Evolutionary conservation across 2,797 vertebrate genomes (phyloP).

Genomic region (Molossus alvarezi): DNA sequence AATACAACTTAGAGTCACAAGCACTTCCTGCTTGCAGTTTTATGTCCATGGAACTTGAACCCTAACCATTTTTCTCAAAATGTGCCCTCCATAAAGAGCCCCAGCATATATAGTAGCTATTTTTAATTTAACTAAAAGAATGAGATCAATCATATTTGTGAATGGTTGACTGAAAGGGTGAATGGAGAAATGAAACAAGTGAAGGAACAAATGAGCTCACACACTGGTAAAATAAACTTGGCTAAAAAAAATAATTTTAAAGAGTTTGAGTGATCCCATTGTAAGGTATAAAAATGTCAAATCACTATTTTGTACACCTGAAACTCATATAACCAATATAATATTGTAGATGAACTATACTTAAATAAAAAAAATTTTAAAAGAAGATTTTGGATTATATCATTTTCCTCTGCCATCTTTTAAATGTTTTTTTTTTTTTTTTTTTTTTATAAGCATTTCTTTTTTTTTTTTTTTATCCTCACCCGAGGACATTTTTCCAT

Average conservation of each 20-base stretch:
- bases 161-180: background rate
- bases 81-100: background rate
- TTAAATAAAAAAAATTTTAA: background rate
- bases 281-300: background rate
- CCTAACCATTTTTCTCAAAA: constrained; percentile 32
- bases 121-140: constrained; percentile 41
- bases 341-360: background rate
- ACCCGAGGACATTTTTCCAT: too few species aligned
- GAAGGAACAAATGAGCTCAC: constrained; percentile 36
- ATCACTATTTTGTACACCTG: background rate
- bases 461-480: too few species aligned
- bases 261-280: background rate
- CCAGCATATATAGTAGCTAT: background rate
- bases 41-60: constrained; percentile 51
- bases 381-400: constrained; percentile 23
- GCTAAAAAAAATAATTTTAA: constrained; percentile 43
- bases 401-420: constrained; percentile 60
- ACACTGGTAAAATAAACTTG: constrained; percentile 33
- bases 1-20: background rate
- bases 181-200: constrained; percentile 9
- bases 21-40: background rate
- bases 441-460: too few species aligned
- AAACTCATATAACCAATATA: background rate
- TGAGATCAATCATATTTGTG: background rate
- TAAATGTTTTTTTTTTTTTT: constrained; percentile 67